These are phyloP conservation scores for Druon quercuslanigerum DNA, from an alignment of 1,140 invertebrate genomes.

Conservation along the genomic window DNA sequence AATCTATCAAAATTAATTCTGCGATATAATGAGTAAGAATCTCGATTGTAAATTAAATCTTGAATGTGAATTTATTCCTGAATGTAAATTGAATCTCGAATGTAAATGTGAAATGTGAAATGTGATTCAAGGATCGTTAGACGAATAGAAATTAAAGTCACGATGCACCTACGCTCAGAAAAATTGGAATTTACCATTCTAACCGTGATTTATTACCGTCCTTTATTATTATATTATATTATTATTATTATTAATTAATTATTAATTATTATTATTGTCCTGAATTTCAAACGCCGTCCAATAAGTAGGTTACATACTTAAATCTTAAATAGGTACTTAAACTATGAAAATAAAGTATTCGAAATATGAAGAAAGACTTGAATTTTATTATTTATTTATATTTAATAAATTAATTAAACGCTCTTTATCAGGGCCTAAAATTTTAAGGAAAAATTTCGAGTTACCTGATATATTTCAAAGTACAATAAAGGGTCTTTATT, in stretches of 20 bases:
- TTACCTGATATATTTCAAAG: too few species aligned
- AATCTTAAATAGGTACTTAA: conserved; percentile 4
- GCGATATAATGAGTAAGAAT: neutral
- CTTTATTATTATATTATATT: conserved; percentile 1
- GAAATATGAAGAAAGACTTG: neutral
- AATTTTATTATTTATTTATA: neutral
- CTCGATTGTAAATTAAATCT: neutral
- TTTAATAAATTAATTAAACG: too few species aligned
- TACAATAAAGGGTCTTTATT: too few species aligned
- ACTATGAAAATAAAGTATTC: conserved; percentile 21
- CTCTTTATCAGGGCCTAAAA: too few species aligned
- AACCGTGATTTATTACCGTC: neutral
- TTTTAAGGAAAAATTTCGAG: too few species aligned
- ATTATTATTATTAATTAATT: neutral
- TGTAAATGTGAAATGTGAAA: too few species aligned
- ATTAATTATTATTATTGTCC: neutral
- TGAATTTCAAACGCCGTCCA: conserved; percentile 23
- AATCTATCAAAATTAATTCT: neutral
- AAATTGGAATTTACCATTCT: neutral
- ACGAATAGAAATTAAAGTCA: too few species aligned
- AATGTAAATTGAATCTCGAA: neutral
- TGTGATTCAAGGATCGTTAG: too few species aligned
- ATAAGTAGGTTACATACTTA: conserved; percentile 2
- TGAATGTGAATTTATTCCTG: neutral
- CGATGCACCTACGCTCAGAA: too few species aligned